Evolutionary conservation across 2,113 vertebrate genomes (phyloP), one percentile per base, ranked within the genome.

Genomic region (Mus pahari): DNA sequence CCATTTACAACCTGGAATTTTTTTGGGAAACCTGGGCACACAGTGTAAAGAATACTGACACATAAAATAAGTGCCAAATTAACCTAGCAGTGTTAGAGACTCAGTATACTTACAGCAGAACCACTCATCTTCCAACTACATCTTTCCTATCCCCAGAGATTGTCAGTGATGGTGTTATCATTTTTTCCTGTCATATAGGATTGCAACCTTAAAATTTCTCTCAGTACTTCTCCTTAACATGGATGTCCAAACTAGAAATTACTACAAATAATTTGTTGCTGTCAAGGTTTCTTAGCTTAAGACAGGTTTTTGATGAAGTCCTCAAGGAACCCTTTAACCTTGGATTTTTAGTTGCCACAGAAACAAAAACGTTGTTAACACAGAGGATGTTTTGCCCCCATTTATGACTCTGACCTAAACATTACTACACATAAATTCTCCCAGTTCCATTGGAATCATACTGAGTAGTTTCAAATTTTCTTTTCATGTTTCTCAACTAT

Each of bases 201-300:
- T 81, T 82, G 89, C 73, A 89, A n/a, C 77, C 60, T 66, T 83
- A 13, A 1, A 17, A 28, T 62, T 79, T 10, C 24, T 36, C 31
- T 92, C 45, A 91, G 20, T 1, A 31, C 14, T 81, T 93, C 42
- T 92, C 33, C 50, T 92, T 94, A 91, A 92, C 31, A 75, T 48
- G 19, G 13, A 13, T 58, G 9, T 75, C 31, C 22, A 55, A 50
- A 83, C 28, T 81, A 24, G 55, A 95, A 95, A 75, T 39, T 77
- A 22, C 48, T 60, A 36, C 86, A 89, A 4, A 94, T 16, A 90
- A 91, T 16, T 20, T 26, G 73, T n/a, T 66, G 7, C 9, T 12
- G 87, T 45, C 7, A 64, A 19, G 11, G 31, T 33, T 74, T 93
- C 24, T 45, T 39, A 86, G 48, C 68, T 19, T 78, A 74, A 62